Base-by-base conservation (phyloP, 2,888 invertebrate genomes). In the Lasioglossum calceatum region DNA sequence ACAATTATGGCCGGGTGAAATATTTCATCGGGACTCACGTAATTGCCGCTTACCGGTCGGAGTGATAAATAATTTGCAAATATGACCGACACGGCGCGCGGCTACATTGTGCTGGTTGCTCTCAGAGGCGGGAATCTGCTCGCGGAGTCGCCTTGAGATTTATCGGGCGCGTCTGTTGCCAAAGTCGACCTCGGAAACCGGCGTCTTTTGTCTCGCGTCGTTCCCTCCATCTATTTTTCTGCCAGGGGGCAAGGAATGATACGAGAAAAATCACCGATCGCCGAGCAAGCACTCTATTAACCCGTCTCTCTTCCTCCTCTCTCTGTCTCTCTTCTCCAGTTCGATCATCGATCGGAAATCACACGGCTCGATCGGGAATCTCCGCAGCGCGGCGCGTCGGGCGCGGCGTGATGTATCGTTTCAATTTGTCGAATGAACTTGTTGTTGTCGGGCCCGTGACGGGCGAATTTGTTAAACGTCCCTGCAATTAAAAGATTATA, bases 51-150 rank as follows among this genome's bases (percentile, higher is more conserved):
- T 85, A 82, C 84, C 70, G 36, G 39, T 54, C 16, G 42, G 50
- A 72, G 80, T 86, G 89, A 89, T 89, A 89, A 90, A 89, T 90
- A 89, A 89, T 88, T 87, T 83, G 71, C 87, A 87, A 87, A 84
- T 77, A 84, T 73, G 67, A 70, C 10, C 79, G 67, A 36, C 67
- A 39, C 2, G 39, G 78, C 14, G 78, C 14, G 54, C 73, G 83
- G 76, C 78, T 75, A 83, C 79, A 87, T 80, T 80, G 80, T 61
- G 61, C 27, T 36, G 47, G 47, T 47, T 47, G 23, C 23, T 54
- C 54, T 54, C 39, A 61, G 47, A 76, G 83, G 74, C 86, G 87
- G 74, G 77, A 77, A n/a, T 27, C 70, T 32, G 54, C 16, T 14
- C 27, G 73, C 64, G 44, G 82, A 64, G 73, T 78, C 79, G 32